Base-by-base conservation (phyloP, 35 echinoderm and acorn worm genomes). In the Diadema setosum region DNA sequence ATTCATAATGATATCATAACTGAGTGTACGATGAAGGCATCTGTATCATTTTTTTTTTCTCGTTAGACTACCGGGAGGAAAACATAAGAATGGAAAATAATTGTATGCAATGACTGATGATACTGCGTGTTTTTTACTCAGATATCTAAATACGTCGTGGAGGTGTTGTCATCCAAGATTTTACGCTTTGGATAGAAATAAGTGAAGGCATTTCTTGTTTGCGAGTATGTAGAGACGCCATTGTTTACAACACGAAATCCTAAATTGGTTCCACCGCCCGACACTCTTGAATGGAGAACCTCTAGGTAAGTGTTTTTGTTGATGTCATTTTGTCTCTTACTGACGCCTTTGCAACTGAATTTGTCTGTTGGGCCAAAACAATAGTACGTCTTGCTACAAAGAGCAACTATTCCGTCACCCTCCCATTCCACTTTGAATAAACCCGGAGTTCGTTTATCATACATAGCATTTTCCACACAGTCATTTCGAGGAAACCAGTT, bases 381-480 rank as follows among this genome's bases (percentile, higher is more conserved):
- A 48, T 81, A 81, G 40, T 92, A 92, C 15, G 35, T 82, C 48
- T 92, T 89, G 37, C 90, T 92, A 32, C 43, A 78, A 8, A 92
- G 85, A 24, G 92, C 86, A 36, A 90, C 81, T 41, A 94, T 85
- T 3, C 92, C 87, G 27, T 94, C 87, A 0, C 92, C 92, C 89
- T 94, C 87, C 87, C 87, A 94, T 52, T 91, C 86, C 4, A 89
- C 40, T 83, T 93, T 93, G 65, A 89, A 93, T 7, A 93, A 23
- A 7, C 86, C 91, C 1, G 91, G 91, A 8, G 86, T 93, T 81
- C 86, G 50, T 44, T 93, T 93, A 37, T 93, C 86, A 44, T 88
- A 93, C 7, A 2, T 4, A 29, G 80, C 39, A 45, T 93, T n/a
- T 39, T 63, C 86, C 3, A 0, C 35, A 9, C 85, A 83, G 48